phyloP scores from a whole-genome alignment of 2,888 invertebrate species.

The Blomia tropicalis region DNA sequence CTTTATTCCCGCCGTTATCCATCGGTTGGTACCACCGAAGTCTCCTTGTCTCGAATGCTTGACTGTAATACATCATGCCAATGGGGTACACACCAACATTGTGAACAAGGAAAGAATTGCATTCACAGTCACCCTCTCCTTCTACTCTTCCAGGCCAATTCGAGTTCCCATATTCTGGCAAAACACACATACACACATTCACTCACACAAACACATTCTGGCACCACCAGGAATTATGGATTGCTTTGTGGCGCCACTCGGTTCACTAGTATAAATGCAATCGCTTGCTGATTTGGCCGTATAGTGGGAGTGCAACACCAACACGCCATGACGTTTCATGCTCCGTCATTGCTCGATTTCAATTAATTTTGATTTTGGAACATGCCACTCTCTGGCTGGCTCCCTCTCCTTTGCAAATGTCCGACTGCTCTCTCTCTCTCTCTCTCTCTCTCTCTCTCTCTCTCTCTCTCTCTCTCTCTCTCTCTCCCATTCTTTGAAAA shows the following conservation, averaged over 20 bases:
- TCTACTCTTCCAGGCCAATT: too few species aligned
- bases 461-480: too few species aligned
- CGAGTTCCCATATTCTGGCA: too few species aligned
- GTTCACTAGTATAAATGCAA: conserved; percentile 4
- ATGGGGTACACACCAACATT: too few species aligned
- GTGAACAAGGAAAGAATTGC: too few species aligned
- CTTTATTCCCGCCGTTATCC: background rate
- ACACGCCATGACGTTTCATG: background rate
- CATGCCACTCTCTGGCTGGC: conserved; percentile 15
- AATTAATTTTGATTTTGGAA: conserved; percentile 14
- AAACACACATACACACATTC: too few species aligned
- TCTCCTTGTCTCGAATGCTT: conserved; percentile 1
- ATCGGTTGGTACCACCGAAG: too few species aligned
- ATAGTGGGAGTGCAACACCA: too few species aligned
- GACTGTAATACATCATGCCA: conserved; percentile 10
- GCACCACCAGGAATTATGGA: conserved; percentile 13
- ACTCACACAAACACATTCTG: too few species aligned
- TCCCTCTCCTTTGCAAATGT: conserved; percentile 15
- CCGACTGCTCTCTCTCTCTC: conserved; percentile 4
- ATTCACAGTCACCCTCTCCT: too few species aligned
- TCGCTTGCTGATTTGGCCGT: background rate
- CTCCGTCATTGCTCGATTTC: background rate
- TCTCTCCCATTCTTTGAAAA: too few species aligned
- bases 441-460: too few species aligned
- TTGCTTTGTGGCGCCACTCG: conserved; percentile 14